Evolutionary conservation across 2,113 vertebrate genomes (phyloP), one percentile per base, ranked within the genome.

Genomic region (Lanius ludovicianus): DNA sequence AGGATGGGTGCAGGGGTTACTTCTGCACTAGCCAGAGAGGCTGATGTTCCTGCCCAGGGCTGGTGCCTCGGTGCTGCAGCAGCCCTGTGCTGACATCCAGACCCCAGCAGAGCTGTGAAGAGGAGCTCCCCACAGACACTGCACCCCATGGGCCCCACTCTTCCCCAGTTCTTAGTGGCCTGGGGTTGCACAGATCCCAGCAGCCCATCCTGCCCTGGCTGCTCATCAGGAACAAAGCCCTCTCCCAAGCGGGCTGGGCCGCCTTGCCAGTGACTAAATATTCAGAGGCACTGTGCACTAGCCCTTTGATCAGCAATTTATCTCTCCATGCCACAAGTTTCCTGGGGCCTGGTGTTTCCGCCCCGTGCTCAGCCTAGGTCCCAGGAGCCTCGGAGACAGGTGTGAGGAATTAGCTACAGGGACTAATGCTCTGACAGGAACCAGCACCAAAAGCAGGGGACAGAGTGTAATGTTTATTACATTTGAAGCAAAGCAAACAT

Each of bases 401-500:
- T 98, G 98, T 98, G 97, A 97, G 92, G 96, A 97, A 98, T 98
- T 96, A 97, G 97, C 97, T 88, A 52, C 70, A 96, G 96, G 97
- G 94, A 95, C 73, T 64, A 84, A 94, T 27, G 90, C 92, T 81
- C 76, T 96, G 97, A 97, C 97, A 98, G 96, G 91, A 97, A 97
- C 95, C 81, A 13, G 96, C 96, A 95, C 96, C 88, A 95, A 96
- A 97, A 95, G 93, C 96, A 89, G 94, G 89, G 97, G 97, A 98
- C 97, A 95, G 96, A 97, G 95, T 95, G 95, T 97, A 97, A 97
- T 96, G 97, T 97, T 98, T 97, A 98, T 98, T 98, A 94, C 95
- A 90, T 97, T 96, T 97, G 98, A 98, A 97, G 98, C 97, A 97
- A 98, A 98, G 97, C 96, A 98, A 98, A 98, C 97, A 98, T 89